phyloP scores from a whole-genome alignment of 2,113 vertebrate genomes.

The Mungos mungo region DNA sequence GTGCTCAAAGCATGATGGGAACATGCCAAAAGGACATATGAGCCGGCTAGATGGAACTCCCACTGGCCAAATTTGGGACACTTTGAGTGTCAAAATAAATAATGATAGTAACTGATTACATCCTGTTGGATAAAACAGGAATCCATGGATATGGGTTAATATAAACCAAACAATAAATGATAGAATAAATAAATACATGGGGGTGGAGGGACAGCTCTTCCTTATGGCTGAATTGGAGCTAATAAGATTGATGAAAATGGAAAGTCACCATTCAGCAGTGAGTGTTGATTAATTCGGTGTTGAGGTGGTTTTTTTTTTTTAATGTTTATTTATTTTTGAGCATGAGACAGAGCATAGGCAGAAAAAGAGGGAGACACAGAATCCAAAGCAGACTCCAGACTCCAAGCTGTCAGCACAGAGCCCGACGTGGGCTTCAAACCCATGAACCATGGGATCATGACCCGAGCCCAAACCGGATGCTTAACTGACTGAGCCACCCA shows the following conservation, averaged over 20 bases:
- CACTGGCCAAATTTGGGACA: not conserved
- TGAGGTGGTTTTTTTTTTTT: too few relatives aligned
- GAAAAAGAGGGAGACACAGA: too few relatives aligned
- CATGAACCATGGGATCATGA: too few relatives aligned
- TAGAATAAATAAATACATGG: not conserved
- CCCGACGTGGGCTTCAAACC: too few relatives aligned
- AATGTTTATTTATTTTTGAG: too few relatives aligned
- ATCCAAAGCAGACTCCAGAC: too few relatives aligned
- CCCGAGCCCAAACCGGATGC: too few relatives aligned
- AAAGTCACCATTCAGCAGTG: not conserved
- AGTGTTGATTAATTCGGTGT: not conserved
- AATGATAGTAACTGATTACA: not conserved
- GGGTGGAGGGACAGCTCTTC: not conserved
- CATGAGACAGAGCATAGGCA: too few relatives aligned
- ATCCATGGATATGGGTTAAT: not conserved
- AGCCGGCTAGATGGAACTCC: not conserved
- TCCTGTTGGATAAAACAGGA: not conserved
- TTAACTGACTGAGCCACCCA: too few relatives aligned
- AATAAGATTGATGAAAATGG: not conserved
- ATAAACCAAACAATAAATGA: not conserved
- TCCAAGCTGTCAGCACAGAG: too few relatives aligned
- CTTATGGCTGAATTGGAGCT: not conserved
- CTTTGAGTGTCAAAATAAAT: not conserved
- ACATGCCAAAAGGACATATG: not conserved
- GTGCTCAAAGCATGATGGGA: not conserved